A percentile compares a stretch with the other conserved stretches of the same genome.
Conservation (phyloP, 2,888 invertebrate genomes). For the Eupeodes latifasciatus region DNA sequence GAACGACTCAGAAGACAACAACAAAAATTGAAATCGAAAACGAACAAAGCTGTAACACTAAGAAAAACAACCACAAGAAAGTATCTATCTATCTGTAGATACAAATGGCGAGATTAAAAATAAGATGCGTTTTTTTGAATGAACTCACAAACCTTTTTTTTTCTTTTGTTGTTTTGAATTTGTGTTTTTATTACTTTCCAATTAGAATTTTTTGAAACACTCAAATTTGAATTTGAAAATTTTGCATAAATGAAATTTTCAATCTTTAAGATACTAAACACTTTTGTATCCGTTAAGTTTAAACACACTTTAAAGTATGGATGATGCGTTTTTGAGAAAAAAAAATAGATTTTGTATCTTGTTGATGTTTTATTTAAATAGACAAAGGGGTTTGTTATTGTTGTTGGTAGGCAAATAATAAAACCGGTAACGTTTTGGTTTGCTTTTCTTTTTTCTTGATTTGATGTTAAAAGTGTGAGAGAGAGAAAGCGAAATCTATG, state of each 20-base stretch:
- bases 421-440: constrained; percentile 62
- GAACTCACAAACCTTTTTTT: constrained; percentile 36
- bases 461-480: neutral
- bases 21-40: constrained; percentile 16
- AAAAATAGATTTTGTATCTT: constrained; percentile 28
- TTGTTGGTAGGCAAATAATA: constrained; percentile 35
- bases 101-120: constrained; percentile 31
- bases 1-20: constrained; percentile 35
- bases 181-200: neutral
- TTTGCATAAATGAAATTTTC: neutral
- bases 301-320: neutral
- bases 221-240: neutral
- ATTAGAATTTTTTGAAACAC: no score
- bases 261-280: constrained; percentile 2
- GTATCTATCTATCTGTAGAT: constrained; percentile 46
- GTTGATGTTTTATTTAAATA: neutral
- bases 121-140: constrained; percentile 50
- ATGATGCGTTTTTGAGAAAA: no score
- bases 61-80: constrained; percentile 21
- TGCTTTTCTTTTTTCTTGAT: constrained; percentile 22
- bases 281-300: constrained; percentile 17
- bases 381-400: constrained; percentile 1
- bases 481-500: constrained; percentile 37
- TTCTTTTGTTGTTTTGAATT: neutral
- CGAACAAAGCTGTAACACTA: constrained; percentile 29